A percentile compares a stretch with the other conserved stretches of the same genome.
These are phyloP conservation scores for Meles meles DNA, from an alignment of 2,113 vertebrate genomes.

Conservation along the genomic window DNA sequence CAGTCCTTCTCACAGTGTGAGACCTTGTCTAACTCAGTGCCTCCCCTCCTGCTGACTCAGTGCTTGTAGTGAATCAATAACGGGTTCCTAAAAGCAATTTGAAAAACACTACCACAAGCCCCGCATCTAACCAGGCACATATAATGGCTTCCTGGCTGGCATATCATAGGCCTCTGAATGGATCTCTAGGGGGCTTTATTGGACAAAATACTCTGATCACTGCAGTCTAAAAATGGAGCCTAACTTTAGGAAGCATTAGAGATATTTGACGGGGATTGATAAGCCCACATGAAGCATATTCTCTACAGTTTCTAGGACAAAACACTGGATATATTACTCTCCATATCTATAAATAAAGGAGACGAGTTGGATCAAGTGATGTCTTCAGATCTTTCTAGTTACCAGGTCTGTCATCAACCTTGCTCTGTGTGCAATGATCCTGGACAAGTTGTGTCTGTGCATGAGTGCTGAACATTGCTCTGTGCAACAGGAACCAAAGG, in stretches of 20 bases:
- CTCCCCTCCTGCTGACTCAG: background rate
- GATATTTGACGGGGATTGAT: background rate
- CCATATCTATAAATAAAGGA: background rate
- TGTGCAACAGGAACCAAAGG: background rate
- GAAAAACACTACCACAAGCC: background rate
- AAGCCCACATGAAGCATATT: background rate
- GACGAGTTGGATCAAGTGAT: too few relatives aligned
- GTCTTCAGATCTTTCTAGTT: background rate
- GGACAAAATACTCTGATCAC: background rate
- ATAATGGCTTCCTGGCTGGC: background rate
- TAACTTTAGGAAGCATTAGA: background rate
- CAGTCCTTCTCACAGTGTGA: background rate
- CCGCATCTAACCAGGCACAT: background rate
- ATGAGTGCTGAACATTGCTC: fast-evolving
- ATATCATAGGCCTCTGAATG: background rate
- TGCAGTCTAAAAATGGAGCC: background rate
- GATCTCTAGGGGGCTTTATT: background rate
- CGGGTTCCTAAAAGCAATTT: background rate
- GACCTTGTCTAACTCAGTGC: background rate
- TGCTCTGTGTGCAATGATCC: too few relatives aligned
- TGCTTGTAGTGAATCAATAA: background rate
- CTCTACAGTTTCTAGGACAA: background rate
- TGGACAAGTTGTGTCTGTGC: background rate
- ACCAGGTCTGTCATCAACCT: background rate
- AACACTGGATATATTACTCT: background rate